Evolutionary conservation across 2,797 vertebrate genomes (phyloP).

Genomic region (Rhyacichthys aspro): DNA sequence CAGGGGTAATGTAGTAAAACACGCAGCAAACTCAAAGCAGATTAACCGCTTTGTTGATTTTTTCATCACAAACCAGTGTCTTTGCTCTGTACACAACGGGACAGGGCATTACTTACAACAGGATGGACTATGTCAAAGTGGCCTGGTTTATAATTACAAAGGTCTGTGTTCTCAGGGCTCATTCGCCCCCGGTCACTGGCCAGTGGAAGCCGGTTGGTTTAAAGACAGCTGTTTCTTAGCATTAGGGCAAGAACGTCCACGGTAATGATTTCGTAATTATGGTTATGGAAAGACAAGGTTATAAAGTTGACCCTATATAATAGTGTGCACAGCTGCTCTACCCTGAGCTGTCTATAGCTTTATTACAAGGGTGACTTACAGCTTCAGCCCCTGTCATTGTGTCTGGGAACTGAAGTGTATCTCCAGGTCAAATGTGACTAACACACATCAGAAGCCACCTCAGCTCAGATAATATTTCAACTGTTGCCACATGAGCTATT

Average conservation of each 20-base stretch:
- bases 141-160: conserved; percentile 56
- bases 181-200: conserved; percentile 18
- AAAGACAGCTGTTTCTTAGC: conserved; percentile 72
- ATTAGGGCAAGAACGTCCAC: conserved; percentile 40
- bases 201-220: conserved; percentile 47
- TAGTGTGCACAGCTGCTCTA: conserved; percentile 63
- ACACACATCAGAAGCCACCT: background rate
- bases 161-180: conserved; percentile 52
- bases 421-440: conserved; percentile 32
- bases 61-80: conserved; percentile 4
- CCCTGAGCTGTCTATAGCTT: conserved; percentile 31
- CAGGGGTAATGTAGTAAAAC: no score
- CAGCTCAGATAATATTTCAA: conserved; percentile 8
- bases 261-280: conserved; percentile 69
- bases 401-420: conserved; percentile 34
- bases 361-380: conserved; percentile 47
- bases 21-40: no score
- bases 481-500: no score
- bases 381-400: conserved; percentile 14
- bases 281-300: conserved; percentile 60
- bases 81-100: conserved; percentile 11
- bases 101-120: conserved; percentile 14
- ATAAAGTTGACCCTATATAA: conserved; percentile 49
- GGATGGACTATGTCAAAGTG: conserved; percentile 3
- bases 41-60: background rate